phyloP scores from a whole-genome alignment of 64 coral and sea anemone species.

The Pachyseris speciosa region DNA sequence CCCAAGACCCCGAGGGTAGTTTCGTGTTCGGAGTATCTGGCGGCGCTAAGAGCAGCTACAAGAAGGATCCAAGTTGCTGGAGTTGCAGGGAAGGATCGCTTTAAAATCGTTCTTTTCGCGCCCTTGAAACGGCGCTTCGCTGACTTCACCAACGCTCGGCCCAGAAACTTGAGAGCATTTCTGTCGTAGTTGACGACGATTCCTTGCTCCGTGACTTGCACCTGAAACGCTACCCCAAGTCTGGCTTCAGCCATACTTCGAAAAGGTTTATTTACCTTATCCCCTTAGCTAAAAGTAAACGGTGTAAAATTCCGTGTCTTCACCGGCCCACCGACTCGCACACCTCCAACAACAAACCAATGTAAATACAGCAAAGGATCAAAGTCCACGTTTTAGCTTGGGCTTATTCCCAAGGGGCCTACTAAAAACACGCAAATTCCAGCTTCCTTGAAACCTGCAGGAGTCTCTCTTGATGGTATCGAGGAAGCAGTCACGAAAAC shows the following conservation, averaged over 20 bases:
- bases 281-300: background rate
- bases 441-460: too few species aligned
- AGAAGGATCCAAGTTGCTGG: conserved; percentile 91
- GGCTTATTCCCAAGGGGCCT: too few species aligned
- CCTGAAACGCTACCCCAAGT: conserved; percentile 95
- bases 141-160: conserved; percentile 74
- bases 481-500: too few species aligned
- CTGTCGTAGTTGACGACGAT: conserved; percentile 88
- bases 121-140: conserved; percentile 75
- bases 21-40: conserved; percentile 89
- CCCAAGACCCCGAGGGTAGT: conserved; percentile 89
- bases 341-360: conserved; percentile 1
- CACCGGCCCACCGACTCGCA: background rate
- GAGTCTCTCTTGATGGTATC: too few species aligned
- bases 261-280: conserved; percentile 8
- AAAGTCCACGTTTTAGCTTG: too few species aligned
- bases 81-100: conserved; percentile 93
- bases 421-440: too few species aligned
- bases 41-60: conserved; percentile 86
- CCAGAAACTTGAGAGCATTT: conserved; percentile 80
- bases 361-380: background rate
- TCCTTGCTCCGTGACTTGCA: conserved; percentile 95
- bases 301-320: background rate
- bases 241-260: conserved; percentile 96
- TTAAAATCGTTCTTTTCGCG: conserved; percentile 79